Evolutionary conservation across 1,140 invertebrate genomes (phyloP), one percentile per base, ranked within the genome.

Genomic region (Parasteatoda tepidariorum): DNA sequence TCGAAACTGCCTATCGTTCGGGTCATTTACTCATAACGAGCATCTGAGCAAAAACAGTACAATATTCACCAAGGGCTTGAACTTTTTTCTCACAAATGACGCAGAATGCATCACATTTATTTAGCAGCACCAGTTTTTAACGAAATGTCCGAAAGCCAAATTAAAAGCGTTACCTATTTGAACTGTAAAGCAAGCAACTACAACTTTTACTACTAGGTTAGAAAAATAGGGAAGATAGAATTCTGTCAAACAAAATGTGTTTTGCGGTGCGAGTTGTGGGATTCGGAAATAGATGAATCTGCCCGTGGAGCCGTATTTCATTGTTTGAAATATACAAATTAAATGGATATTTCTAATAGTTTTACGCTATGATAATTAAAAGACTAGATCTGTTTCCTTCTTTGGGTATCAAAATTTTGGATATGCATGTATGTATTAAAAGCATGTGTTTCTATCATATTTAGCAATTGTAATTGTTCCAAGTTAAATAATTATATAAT

Each of bases 201-300:
- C 38, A 13, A 48, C 38, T 48, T 48, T 18, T 48, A 48, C 4
- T 48, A 13, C 18, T 48, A 48, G 38, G 38, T 48, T 48, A 48
- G 18, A n/a, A 18, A 48, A 18, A 48, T 48, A 24, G 28, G 28
- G 26, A 61, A 24, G 11, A 61, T n/a, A 26, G 62, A 66, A 66
- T 31, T 31, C 62, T 66, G 62, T 66, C 62, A 66, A 66, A n/a
- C n/a, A n/a, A 48, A 66, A 66, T 66, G 73, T 75, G 73, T 75
- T 75, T 75, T 75, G 73, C 34, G 38, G 33, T 62, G 34, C 34
- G 57, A 26, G n/a, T 26, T 28, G 34, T 34, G 24, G 15, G 73
- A 61, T 0, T 48, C 9, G 33, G 22, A 48, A 18, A 24, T 41
- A 33, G n/a, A 34, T 41, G 24, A 62, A 48, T 48, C 18, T 48